Evolutionary conservation across 2,113 vertebrate species (phyloP), one percentile per base, ranked within the genome.

Genomic region (Hypocryptadius cinnamomeus): DNA sequence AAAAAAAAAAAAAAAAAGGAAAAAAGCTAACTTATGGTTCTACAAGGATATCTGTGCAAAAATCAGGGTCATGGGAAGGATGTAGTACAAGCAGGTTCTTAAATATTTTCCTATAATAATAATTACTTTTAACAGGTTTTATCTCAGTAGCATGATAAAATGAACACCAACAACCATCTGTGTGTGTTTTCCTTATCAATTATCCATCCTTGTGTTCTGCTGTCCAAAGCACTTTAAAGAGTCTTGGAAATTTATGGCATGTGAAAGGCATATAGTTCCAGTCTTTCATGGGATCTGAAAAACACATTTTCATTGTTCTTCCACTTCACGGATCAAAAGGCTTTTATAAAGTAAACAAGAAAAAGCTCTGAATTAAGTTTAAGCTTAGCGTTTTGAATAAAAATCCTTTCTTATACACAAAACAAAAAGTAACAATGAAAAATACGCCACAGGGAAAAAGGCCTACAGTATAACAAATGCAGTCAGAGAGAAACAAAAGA

Each of bases 311-410:
- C 91, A 96, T 98, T 98, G 96, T 98, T 96, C 89, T 96, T 96
- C 93, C 85, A 92, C 92, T 98, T 98, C 97, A 98, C 39, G 95
- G 98, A 97, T 98, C 97, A 98, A 93, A 87, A 97, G 95, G 81
- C 95, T 92, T 92, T 97, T 94, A 97, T 94, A 98, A 98, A 96
- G 92, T 85, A 56, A 89, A 97, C 85, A 63, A 66, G 14, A 77
- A 76, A 89, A 85, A 40, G 13, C 33, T 23, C 60, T 94, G 93
- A 94, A 96, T 97, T 97, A 94, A 89, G 96, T 96, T 95, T 92
- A 95, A 93, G 93, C 96, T 95, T 95, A 96, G 94, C 96, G 95
- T 98, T 98, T 97, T 97, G 94, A 97, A 96, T 97, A 74, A 89
- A 96, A 94, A 89, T 89, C 92, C 93, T 97, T 97, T 97, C 93